Evolutionary conservation across 2,113 vertebrate genomes (phyloP).

Genomic region (Spheniscus mendiculus): DNA sequence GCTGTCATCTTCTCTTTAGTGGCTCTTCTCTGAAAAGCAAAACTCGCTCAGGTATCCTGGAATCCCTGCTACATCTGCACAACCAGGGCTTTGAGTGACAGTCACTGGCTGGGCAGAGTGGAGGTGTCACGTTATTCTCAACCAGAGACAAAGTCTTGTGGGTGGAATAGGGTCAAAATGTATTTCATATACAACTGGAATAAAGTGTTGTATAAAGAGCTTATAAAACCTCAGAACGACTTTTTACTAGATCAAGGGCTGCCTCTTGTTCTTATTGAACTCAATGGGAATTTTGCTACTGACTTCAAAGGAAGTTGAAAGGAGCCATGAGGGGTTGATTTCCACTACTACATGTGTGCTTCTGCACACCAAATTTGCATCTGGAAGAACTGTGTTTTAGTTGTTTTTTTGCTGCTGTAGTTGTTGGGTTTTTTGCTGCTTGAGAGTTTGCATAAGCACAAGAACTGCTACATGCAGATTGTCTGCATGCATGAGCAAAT

Average conservation of each 20-base stretch:
- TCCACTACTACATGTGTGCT: slow-evolving; percentile 30
- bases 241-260: slow-evolving; percentile 42
- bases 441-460: background rate
- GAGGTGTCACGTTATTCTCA: background rate
- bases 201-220: slow-evolving; percentile 23
- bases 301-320: slow-evolving; percentile 67
- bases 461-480: background rate
- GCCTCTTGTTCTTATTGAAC: slow-evolving; percentile 42
- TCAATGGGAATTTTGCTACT: slow-evolving; percentile 54
- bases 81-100: background rate
- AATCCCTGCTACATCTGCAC: background rate
- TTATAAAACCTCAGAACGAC: slow-evolving; percentile 31
- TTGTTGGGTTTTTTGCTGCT: background rate
- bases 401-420: background rate
- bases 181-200: background rate
- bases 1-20: slow-evolving; percentile 6
- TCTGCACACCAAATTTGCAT: slow-evolving; percentile 48
- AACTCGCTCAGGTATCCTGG: background rate
- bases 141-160: background rate
- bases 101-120: background rate
- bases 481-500: background rate
- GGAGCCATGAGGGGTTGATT: slow-evolving; percentile 44
- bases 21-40: background rate
- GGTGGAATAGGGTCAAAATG: background rate
- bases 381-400: slow-evolving; percentile 11